Evolutionary conservation across 2,113 vertebrate genomes (phyloP).

Genomic region (Hiodon alosoides): DNA sequence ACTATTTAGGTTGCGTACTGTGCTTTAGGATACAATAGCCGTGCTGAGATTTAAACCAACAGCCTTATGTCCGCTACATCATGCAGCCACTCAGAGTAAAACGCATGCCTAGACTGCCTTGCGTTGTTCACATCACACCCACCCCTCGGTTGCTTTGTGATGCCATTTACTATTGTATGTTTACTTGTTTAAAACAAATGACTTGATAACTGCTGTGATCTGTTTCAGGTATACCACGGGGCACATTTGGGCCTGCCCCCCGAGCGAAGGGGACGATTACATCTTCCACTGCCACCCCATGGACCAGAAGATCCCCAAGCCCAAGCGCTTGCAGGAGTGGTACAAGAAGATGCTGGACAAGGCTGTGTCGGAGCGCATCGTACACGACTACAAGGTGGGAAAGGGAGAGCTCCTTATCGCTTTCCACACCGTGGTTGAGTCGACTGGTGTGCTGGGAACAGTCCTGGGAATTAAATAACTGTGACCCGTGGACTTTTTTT

Average conservation of each 20-base stretch:
- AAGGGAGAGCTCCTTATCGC: not conserved
- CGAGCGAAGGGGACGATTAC: constrained; percentile 97
- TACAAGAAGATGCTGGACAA: constrained; percentile 99
- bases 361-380: constrained; percentile 88
- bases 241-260: constrained; percentile 97
- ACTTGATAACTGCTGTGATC: no score
- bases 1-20: no score
- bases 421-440: not conserved
- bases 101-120: no score
- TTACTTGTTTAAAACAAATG: not conserved
- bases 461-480: no score
- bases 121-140: no score
- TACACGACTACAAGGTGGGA: constrained; percentile 93
- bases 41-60: no score
- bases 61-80: no score
- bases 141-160: no score
- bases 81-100: no score
- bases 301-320: constrained; percentile 97
- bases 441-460: not conserved
- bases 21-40: no score
- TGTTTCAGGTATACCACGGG: constrained; percentile 81
- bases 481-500: no score
- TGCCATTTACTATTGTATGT: not conserved
- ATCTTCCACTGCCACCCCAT: constrained; percentile 97
- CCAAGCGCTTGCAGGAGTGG: constrained; percentile 96